Evolutionary conservation across 2,113 vertebrate species (phyloP), one percentile per base, ranked within the genome.

Genomic region (Rhea americana): DNA sequence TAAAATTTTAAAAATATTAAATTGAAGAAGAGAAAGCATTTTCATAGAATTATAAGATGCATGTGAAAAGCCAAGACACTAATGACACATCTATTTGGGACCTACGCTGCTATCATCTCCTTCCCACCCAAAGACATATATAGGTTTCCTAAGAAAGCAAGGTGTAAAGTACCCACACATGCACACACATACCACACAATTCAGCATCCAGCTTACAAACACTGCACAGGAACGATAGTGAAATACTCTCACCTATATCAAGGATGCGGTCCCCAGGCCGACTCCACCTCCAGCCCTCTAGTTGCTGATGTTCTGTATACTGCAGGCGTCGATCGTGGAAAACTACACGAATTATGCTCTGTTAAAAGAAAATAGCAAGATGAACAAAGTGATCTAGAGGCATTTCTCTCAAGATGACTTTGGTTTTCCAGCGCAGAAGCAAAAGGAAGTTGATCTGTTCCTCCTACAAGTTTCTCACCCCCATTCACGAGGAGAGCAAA

Each of bases 211-310:
- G 0, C 7, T 61, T 45, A 39, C 47, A 76, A 82, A 9, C 11
- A 8, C 35, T 51, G 26, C 75, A 48, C 20, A 61, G 53, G 39
- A 81, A 85, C 18, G 63, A 50, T 19, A 85, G 72, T 58, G 67
- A 87, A 92, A 84, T 47, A 84, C 51, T 71, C 98, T 98, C 97
- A 99, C 99, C 99, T 55, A 99, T 97, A 83, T 99, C 99, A 58
- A 99, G 97, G 93, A 99, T 99, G 15, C 99, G 97, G 91, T 99
- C 99, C 66, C 99, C 99, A 1, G 99, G 99, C n/a, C 99, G 95
- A 95, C 98, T 99, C 99, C 99, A 99, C 83, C 98, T 98, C 99
- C 99, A 99, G 70, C 99, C 98, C 93, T 99, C 99, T 14, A 99
- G 97, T 97, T 99, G 99, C 93, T 99, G 98, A 90, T 99, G 98